A percentile compares a stretch with the other conserved stretches of the same genome.
Conservation (phyloP, 2,888 invertebrate species). For the Pardosa pseudoannulata region DNA sequence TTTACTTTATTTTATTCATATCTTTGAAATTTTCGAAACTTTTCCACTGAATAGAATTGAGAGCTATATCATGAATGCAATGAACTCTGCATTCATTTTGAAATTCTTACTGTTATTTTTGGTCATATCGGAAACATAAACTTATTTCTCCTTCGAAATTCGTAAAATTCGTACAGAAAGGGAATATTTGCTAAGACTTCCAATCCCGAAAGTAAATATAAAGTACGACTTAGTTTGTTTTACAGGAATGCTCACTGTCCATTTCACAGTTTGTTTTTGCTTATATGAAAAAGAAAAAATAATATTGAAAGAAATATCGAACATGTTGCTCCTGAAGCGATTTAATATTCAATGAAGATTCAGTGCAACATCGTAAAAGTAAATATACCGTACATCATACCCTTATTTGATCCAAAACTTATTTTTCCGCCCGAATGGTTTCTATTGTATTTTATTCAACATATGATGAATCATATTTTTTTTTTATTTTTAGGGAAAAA, state of each 20-base stretch:
- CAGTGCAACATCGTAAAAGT: background rate
- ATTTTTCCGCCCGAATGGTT: background rate
- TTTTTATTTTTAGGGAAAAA: too few species aligned
- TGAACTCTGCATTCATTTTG: too few species aligned
- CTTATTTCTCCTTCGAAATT: background rate
- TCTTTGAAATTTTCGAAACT: too few species aligned
- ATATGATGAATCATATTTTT: too few species aligned
- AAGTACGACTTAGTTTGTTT: background rate
- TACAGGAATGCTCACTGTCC: background rate
- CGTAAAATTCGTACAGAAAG: background rate
- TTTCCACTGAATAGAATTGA: too few species aligned
- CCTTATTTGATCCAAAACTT: background rate
- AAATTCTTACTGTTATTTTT: background rate
- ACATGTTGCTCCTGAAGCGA: background rate
- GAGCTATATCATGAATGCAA: too few species aligned
- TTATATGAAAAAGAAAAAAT: background rate
- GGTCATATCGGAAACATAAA: background rate
- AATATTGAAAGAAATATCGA: background rate
- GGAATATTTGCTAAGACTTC: background rate
- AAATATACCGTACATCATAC: background rate
- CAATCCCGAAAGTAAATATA: background rate
- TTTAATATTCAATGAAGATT: slow-evolving; percentile 7
- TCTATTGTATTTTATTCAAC: background rate
- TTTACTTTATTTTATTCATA: too few species aligned
- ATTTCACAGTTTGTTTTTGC: background rate